phyloP scores from a whole-genome alignment of 2,888 invertebrate species.

The Tenthredo amoena region DNA sequence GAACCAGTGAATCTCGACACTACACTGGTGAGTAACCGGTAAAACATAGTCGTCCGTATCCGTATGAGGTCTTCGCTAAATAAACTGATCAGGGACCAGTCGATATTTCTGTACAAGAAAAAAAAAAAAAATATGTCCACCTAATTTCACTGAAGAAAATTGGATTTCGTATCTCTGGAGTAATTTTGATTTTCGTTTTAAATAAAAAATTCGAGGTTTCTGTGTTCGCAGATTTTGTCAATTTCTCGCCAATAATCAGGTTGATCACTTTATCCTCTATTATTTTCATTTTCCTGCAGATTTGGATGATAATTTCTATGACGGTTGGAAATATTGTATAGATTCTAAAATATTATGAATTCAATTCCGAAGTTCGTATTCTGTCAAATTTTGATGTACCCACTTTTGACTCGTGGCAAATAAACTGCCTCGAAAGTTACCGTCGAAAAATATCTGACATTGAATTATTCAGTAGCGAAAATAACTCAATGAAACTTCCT shows the following conservation, averaged over 20 bases:
- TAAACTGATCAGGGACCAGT: neutral
- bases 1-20: constrained; percentile 16
- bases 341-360: neutral
- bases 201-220: neutral
- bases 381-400: neutral
- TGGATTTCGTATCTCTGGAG: neutral
- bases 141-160: neutral
- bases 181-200: neutral
- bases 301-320: neutral
- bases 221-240: neutral
- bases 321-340: neutral
- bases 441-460: neutral
- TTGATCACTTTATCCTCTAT: neutral
- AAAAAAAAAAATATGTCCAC: neutral
- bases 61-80: neutral
- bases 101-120: neutral
- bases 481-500: neutral
- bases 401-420: neutral
- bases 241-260: neutral
- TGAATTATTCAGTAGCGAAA: neutral
- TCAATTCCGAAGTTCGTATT: neutral
- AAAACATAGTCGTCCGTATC: neutral
- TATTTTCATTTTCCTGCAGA: neutral
- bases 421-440: neutral
- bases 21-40: constrained; percentile 31